Evolutionary conservation across 2,888 invertebrate genomes (phyloP), one percentile per base, ranked within the genome.

Genomic region (Imbricaverruca yamaguchii): DNA sequence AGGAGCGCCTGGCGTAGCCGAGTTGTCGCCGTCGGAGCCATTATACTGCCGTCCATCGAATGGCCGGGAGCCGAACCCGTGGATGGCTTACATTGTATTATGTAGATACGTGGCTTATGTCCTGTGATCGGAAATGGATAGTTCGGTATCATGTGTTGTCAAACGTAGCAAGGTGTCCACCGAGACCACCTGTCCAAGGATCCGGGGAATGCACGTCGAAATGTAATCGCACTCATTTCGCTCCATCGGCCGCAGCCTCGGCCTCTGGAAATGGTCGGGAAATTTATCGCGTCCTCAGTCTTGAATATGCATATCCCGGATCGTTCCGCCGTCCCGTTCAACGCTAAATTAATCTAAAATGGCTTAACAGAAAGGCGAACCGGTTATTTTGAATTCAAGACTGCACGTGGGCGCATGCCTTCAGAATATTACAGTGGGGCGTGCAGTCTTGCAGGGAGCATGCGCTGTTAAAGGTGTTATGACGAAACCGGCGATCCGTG

Each of bases 301-400:
- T 18, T 74, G 74, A 74, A 74, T 74, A 74, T 74, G 53, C 74
- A 74, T 74, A 74, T 55, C 74, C 74, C 74, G 55, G 74, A 10
- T 53, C 53, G 53, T 53, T 74, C 21, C 53, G 18, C 11, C 53
- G 55, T 53, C 74, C 74, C 59, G 59, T 55, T 18, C 55, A 23
- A 21, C 74, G 74, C 55, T 55, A 74, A 74, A 74, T 74, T 74
- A 15, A 55, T 55, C 74, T 55, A 74, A 74, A 74, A 74, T 18
- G 74, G 74, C 74, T 74, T 55, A 74, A 15, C 74, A 53, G 74
- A 74, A 74, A 74, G 74, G 53, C 74, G 74, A 55, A 74, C 74
- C 74, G 53, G 55, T 23, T 53, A 74, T 74, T 74, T 74, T 74
- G 55, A 74, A 74, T 74, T 74, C 74, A 74, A 55, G 21, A 21